Evolutionary conservation across 2,888 invertebrate genomes (phyloP).

Genomic region (Argyra leucocephala): DNA sequence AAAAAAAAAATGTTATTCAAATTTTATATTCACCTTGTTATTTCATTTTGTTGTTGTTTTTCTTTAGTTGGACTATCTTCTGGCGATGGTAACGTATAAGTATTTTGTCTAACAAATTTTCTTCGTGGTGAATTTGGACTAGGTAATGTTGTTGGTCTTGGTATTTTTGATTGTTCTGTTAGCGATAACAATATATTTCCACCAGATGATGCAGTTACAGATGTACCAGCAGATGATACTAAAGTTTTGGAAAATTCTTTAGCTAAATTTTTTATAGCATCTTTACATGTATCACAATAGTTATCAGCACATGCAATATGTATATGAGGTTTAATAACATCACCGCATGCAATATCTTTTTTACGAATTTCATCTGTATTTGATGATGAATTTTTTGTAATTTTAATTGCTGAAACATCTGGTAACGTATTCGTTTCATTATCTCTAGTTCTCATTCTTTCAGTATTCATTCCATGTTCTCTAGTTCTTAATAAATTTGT

Average conservation of each 20-base stretch:
- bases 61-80: constrained; percentile 32
- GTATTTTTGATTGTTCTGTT: constrained; percentile 34
- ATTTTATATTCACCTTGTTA: too few species aligned
- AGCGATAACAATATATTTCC: constrained; percentile 15
- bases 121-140: constrained; percentile 39
- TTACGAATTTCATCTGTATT: constrained; percentile 41
- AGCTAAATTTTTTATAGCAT: constrained; percentile 48
- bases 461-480: constrained; percentile 30
- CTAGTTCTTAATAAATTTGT: constrained; percentile 28
- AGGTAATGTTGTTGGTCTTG: constrained; percentile 37
- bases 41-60: constrained; percentile 15
- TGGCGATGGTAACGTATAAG: constrained; percentile 37
- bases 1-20: too few species aligned
- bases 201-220: not conserved
- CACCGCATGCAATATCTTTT: constrained; percentile 48
- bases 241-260: constrained; percentile 39
- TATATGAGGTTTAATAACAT: constrained; percentile 45
- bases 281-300: constrained; percentile 54
- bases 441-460: constrained; percentile 15
- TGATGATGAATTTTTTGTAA: constrained; percentile 31
- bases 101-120: constrained; percentile 39
- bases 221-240: constrained; percentile 20
- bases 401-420: constrained; percentile 21
- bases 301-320: constrained; percentile 47
- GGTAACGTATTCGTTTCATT: constrained; percentile 15